Evolutionary conservation across 2,113 vertebrate species (phyloP), one percentile per base, ranked within the genome.

Genomic region (Gila orcuttii): DNA sequence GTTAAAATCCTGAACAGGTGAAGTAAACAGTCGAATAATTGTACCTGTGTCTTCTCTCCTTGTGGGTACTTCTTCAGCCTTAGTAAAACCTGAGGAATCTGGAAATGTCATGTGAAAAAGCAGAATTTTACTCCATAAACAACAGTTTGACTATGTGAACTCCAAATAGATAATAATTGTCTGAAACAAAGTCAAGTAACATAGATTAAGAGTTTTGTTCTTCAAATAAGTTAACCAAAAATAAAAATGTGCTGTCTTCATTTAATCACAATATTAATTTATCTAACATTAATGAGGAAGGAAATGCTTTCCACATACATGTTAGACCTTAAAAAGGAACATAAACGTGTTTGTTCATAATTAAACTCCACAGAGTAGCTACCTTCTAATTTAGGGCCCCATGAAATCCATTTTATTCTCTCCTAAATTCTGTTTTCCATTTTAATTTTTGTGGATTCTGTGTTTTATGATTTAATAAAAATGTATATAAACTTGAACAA

Each of bases 41-140:
- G 84, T 88, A 94, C 92, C 93, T 92, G 95, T 92, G 97, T 97
- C 95, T 95, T 98, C 74, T 99, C 98, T 42, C 94, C 94, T 23
- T 96, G 97, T 57, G 95, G 96, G 84, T 97, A 98, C 75, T 98
- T 99, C 93, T 99, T 99, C 81, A 99, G 93, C 85, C 97, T 96
- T 23, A 98, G 95, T 86, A 99, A 92, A 84, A 98, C 98, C 90
- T 99, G 98, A 47, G 98, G 97, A 85, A 99, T 98, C 98, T 99
- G 90, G 28, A n/a, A 36, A 71, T 75, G 84, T 86, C 28, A 87
- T 82, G 91, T 50, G 15, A 76, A 76, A 77, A 0, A 2, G 2
- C 13, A 50, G 0, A 28, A 75, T 73, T n/a, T 11, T 9, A 69
- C 17, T 21, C 31, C 15, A 68, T 19, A 10, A 36, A 36, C 17